Conservation (phyloP, 2,888 invertebrate species). For the Erpobdella octoculata region DNA sequence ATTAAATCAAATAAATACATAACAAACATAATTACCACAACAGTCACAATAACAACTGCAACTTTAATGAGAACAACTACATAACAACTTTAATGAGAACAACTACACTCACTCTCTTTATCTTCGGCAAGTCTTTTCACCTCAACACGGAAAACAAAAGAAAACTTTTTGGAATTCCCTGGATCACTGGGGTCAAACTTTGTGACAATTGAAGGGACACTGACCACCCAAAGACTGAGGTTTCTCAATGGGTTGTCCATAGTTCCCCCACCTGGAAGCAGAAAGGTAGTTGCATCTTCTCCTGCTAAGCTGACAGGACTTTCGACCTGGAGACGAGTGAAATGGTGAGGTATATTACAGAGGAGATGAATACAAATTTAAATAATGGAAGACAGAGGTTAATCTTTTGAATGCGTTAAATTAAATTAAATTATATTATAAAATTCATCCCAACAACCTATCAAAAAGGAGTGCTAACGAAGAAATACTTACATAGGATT, state of each 20-base stretch:
- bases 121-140: slow-evolving; percentile 48
- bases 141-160: slow-evolving; percentile 53
- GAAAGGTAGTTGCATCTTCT: not conserved
- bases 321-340: not conserved
- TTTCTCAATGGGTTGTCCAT: slow-evolving; percentile 53
- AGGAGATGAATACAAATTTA: not conserved
- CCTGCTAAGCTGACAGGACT: not conserved
- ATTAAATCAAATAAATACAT: not conserved
- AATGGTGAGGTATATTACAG: too few species aligned
- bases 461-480: too few species aligned
- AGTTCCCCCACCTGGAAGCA: not conserved
- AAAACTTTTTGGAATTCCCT: slow-evolving; percentile 49
- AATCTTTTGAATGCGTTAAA: too few species aligned
- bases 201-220: slow-evolving; percentile 58
- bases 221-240: slow-evolving; percentile 63
- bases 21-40: not conserved
- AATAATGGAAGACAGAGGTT: not conserved
- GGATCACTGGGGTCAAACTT: slow-evolving; percentile 52
- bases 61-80: slow-evolving; percentile 1
- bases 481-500: too few species aligned
- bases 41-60: too few species aligned
- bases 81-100: not conserved
- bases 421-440: too few species aligned
- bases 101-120: not conserved
- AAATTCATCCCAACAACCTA: too few species aligned